phyloP scores from a whole-genome alignment of 2,888 invertebrate species.

The Brachynemurus nebulosus region DNA sequence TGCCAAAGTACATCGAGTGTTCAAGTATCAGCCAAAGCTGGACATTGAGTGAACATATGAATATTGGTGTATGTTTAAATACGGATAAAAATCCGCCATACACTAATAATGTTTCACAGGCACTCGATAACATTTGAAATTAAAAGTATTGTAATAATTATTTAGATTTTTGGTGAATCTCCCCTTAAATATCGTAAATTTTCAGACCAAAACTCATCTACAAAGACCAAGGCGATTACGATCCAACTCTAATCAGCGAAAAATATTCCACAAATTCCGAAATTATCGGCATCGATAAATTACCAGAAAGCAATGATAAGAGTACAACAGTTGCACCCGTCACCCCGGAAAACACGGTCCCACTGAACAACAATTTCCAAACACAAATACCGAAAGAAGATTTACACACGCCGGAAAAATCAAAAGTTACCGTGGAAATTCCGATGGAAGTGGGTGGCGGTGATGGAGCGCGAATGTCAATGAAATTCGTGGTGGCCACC shows the following conservation, averaged over 20 bases:
- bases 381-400: background rate
- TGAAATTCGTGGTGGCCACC: conserved; percentile 6
- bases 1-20: no score
- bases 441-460: conserved; percentile 3
- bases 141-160: no score
- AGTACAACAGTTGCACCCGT: background rate
- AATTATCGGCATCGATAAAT: no score
- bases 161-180: no score
- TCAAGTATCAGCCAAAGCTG: no score
- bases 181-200: no score
- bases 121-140: no score
- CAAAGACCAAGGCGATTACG: conserved; percentile 3
- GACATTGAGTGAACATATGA: no score
- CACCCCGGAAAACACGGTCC: background rate
- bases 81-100: no score
- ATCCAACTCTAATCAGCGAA: background rate
- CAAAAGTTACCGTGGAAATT: background rate
- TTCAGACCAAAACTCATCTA: background rate
- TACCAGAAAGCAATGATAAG: background rate
- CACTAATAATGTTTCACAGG: no score
- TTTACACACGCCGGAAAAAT: conserved; percentile 6
- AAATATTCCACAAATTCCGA: no score
- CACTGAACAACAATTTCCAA: background rate
- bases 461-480: background rate
- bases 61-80: no score